Conservation (phyloP, 92 coral and sea anemone species). For the Desmophyllum pertusum region DNA sequence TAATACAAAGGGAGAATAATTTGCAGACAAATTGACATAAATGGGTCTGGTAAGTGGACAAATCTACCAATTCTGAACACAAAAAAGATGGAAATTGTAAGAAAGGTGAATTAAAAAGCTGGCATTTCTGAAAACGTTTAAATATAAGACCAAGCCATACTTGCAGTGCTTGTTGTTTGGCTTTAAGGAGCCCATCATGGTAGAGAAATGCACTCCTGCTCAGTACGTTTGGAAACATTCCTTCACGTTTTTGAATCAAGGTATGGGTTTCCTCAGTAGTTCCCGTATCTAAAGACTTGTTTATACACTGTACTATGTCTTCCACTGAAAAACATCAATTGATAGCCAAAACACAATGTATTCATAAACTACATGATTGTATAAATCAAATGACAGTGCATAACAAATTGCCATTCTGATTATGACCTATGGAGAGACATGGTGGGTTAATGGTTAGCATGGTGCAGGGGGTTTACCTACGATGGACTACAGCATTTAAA, state of each 20-base stretch:
- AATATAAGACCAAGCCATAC: neutral
- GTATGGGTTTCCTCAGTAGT: slow-evolving; percentile 77
- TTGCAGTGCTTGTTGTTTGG: slow-evolving; percentile 45
- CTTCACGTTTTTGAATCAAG: slow-evolving; percentile 82
- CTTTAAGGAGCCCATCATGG: slow-evolving; percentile 86
- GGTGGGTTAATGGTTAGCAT: too few species aligned
- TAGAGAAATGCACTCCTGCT: slow-evolving; percentile 92
- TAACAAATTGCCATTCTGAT: neutral
- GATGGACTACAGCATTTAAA: too few species aligned
- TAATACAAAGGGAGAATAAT: too few species aligned
- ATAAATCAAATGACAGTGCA: neutral
- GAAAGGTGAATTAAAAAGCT: too few species aligned
- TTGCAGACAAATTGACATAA: too few species aligned
- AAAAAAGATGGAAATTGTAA: too few species aligned
- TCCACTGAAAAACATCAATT: slow-evolving; percentile 64
- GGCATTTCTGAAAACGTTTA: neutral
- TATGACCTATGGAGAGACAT: neutral
- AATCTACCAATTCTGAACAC: too few species aligned
- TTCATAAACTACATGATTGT: neutral
- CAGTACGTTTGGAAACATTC: slow-evolving; percentile 82
- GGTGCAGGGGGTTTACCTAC: too few species aligned
- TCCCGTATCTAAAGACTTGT: slow-evolving; percentile 83
- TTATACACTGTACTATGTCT: slow-evolving; percentile 63
- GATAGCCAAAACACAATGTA: neutral
- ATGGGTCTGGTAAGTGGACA: too few species aligned